Evolutionary conservation across 2,888 invertebrate species (phyloP).

Genomic region (Harpalus rubripes): DNA sequence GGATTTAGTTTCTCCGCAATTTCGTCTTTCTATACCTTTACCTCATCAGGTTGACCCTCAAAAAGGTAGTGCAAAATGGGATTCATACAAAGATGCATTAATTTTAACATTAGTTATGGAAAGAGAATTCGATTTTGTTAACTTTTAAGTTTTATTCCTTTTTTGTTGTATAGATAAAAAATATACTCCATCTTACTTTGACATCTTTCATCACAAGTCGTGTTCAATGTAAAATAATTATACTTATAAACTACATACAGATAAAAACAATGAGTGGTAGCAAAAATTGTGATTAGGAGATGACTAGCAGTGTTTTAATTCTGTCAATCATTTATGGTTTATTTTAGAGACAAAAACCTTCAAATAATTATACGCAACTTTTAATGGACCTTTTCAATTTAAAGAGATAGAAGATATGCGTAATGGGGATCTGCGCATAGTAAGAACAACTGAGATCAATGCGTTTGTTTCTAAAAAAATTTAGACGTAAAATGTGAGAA

Average conservation of each 20-base stretch:
- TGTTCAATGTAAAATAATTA: slow-evolving; percentile 50
- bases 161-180: slow-evolving; percentile 46
- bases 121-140: slow-evolving; percentile 91
- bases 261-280: slow-evolving; percentile 31
- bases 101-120: slow-evolving; percentile 86
- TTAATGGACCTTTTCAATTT: no score
- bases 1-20: slow-evolving; percentile 82
- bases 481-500: no score
- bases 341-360: no score
- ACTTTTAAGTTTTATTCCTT: slow-evolving; percentile 82
- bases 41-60: slow-evolving; percentile 92
- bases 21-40: slow-evolving; percentile 86
- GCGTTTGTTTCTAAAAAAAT: no score
- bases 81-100: slow-evolving; percentile 82
- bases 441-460: no score
- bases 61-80: slow-evolving; percentile 89
- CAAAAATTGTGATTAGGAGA: no score
- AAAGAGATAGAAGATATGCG: no score
- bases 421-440: no score
- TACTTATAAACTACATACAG: slow-evolving; percentile 30
- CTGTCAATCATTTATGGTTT: no score
- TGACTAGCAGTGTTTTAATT: no score
- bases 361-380: no score
- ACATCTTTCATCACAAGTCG: slow-evolving; percentile 60
- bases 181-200: slow-evolving; percentile 57